phyloP scores from a whole-genome alignment of 2,888 invertebrate species.

The Dendrolimus houi region DNA sequence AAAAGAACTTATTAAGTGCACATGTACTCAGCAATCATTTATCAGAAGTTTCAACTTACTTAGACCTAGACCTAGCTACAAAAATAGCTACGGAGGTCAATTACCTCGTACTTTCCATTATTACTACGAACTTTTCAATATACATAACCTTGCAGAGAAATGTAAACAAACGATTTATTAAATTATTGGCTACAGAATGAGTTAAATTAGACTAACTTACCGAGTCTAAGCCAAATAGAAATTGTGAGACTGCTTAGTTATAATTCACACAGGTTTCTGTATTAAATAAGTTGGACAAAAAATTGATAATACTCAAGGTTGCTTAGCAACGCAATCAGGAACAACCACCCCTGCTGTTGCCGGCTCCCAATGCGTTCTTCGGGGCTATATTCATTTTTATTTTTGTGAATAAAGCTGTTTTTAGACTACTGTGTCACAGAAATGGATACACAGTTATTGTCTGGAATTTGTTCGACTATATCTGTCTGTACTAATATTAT shows the following conservation, averaged over 20 bases:
- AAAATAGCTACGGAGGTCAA: constrained; percentile 22
- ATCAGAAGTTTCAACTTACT: no score
- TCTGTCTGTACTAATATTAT: no score
- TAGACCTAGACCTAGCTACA: no score
- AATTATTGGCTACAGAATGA: no score
- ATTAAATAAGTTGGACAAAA: neutral
- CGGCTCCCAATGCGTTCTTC: neutral
- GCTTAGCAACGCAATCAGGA: constrained; percentile 58
- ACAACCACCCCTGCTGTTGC: constrained; percentile 5
- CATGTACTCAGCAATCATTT: no score
- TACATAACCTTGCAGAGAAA: constrained; percentile 24
- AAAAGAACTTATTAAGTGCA: no score
- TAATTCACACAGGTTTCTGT: neutral
- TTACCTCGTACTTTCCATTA: constrained; percentile 27
- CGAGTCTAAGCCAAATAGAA: constrained; percentile 5
- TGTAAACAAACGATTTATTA: constrained; percentile 26
- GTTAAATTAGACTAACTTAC: constrained; percentile 20
- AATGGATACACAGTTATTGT: no score
- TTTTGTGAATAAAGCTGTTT: no score
- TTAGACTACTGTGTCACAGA: no score
- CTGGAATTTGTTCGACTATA: no score
- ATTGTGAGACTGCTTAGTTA: constrained; percentile 19
- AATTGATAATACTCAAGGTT: constrained; percentile 35
- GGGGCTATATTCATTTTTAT: neutral
- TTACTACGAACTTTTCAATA: constrained; percentile 19